Percentiles rank a stretch among this genome's conserved stretches.
phyloP scores from a whole-genome alignment of 2,888 invertebrate species.

The Sisyra terminalis region DNA sequence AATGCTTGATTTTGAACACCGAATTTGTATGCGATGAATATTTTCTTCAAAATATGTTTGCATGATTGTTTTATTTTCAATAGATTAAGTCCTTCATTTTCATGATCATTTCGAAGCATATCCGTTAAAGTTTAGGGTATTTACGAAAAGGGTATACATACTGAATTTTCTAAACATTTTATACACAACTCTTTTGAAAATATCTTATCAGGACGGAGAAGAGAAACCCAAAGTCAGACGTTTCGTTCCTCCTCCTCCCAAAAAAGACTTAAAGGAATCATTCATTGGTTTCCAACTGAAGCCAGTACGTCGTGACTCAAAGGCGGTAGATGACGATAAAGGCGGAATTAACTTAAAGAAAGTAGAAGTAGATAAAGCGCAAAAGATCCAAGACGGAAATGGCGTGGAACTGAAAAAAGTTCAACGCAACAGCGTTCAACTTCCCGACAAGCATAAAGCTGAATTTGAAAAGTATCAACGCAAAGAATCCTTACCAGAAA shows the following conservation, averaged over 20 bases:
- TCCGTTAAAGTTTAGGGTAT: slow-evolving; percentile 5
- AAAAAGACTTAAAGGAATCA: slow-evolving; percentile 32
- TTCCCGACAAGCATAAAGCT: slow-evolving; percentile 4
- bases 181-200: slow-evolving; percentile 10
- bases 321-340: slow-evolving; percentile 17
- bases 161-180: background rate
- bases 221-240: slow-evolving; percentile 24
- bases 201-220: slow-evolving; percentile 19
- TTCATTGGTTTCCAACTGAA: slow-evolving; percentile 43
- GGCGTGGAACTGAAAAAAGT: slow-evolving; percentile 3
- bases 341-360: background rate
- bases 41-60: too few species aligned
- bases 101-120: slow-evolving; percentile 3
- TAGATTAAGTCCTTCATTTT: background rate
- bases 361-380: slow-evolving; percentile 7
- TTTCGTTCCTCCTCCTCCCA: slow-evolving; percentile 27
- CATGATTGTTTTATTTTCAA: too few species aligned
- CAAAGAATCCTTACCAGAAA: slow-evolving; percentile 14
- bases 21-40: too few species aligned
- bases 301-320: slow-evolving; percentile 30
- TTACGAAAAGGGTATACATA: slow-evolving; percentile 8
- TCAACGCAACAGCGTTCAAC: slow-evolving; percentile 2
- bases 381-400: slow-evolving; percentile 3
- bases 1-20: too few species aligned
- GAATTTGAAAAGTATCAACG: slow-evolving; percentile 6